phyloP scores from a whole-genome alignment of 2,797 vertebrate genomes.

The Epinephelus coioides region DNA sequence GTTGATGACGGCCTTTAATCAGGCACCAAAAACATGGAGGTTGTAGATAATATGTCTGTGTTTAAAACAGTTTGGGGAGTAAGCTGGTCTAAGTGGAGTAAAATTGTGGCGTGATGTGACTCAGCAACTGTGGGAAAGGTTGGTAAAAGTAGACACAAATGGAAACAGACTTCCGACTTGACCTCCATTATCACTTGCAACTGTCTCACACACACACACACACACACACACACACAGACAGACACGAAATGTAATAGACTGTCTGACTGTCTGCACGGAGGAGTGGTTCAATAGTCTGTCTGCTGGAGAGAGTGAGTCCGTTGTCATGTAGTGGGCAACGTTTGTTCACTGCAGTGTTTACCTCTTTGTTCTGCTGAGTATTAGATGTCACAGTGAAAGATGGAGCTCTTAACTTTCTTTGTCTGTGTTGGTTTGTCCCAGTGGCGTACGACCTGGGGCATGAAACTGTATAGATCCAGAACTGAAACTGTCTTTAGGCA shows the following conservation, averaged over 20 bases:
- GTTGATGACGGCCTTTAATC: background rate
- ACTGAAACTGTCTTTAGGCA: background rate
- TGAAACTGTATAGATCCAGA: background rate
- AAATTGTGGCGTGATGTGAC: background rate
- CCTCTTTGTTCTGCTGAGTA: constrained; percentile 35
- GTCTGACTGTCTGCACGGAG: background rate
- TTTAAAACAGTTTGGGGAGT: background rate
- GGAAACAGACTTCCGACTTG: constrained; percentile 15
- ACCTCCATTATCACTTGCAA: constrained; percentile 34
- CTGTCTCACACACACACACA: background rate
- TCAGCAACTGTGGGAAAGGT: constrained; percentile 8
- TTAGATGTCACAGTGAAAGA: constrained; percentile 46
- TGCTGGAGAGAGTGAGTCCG: background rate
- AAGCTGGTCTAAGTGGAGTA: background rate
- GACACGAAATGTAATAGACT: background rate
- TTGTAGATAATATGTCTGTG: background rate
- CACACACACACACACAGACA: constrained; percentile 2
- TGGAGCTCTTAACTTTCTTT: background rate
- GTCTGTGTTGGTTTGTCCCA: constrained; percentile 6
- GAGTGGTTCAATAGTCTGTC: constrained; percentile 22
- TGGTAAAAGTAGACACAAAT: constrained; percentile 14
- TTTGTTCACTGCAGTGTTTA: constrained; percentile 23
- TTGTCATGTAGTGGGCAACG: background rate
- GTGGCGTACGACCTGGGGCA: background rate
- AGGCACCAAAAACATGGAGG: background rate